Conservation (phyloP, 2,113 vertebrate genomes). For the Ibidorhyncha struthersii region DNA sequence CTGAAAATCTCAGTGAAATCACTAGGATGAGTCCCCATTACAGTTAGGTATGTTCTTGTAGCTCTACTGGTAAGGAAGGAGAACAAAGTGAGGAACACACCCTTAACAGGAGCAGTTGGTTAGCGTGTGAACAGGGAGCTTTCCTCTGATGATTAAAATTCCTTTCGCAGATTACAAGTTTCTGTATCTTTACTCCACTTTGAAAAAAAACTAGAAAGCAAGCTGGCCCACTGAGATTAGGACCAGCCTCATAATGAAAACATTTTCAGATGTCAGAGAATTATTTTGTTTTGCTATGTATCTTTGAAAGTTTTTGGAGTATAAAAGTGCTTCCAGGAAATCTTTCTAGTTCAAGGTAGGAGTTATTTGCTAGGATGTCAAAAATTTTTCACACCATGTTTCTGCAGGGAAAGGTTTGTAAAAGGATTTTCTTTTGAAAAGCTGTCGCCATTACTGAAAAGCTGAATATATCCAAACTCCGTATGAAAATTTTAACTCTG, state of each 20-base stretch:
- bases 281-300: neutral
- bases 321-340: constrained; percentile 12
- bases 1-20: neutral
- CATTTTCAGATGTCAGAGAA: neutral
- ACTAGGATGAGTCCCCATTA: neutral
- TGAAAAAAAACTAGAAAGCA: neutral
- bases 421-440: constrained; percentile 43
- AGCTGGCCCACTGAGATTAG: neutral
- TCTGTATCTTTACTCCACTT: neutral
- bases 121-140: neutral
- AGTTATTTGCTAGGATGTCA: constrained; percentile 26
- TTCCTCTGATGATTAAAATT: neutral
- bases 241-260: neutral
- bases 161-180: neutral
- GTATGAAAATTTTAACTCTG: constrained; percentile 41
- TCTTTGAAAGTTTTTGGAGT: neutral
- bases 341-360: neutral
- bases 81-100: neutral
- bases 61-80: neutral
- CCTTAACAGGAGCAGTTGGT: neutral
- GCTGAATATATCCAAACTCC: constrained; percentile 34
- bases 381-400: neutral
- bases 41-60: neutral
- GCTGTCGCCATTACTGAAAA: constrained; percentile 30
- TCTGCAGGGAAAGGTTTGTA: constrained; percentile 20